Evolutionary conservation across 2,888 invertebrate species (phyloP), one percentile per base, ranked within the genome.

Genomic region (Agonum fuliginosum): DNA sequence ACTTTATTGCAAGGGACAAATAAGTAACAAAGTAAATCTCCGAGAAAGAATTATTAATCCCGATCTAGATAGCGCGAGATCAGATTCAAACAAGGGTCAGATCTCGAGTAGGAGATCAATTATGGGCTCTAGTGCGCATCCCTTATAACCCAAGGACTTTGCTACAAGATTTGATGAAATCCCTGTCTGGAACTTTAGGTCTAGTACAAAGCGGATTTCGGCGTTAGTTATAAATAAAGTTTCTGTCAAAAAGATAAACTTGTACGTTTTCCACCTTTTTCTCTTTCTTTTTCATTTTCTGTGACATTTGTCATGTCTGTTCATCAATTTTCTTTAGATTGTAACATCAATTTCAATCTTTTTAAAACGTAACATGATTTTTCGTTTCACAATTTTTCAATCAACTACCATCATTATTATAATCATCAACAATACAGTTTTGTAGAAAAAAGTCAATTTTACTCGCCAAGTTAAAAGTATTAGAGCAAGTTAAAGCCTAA

Each of bases 171-270:
- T 37, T 54, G 54, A 54, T 54, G 24, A 54, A 54, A 54, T 54
- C 54, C 54, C n/a, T n/a, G 27, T n/a, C 22, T 22, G 22, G 10
- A 51, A 20, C 51, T n/a, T 51, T 22, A 3, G 12, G 5, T 10
- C 12, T n/a, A 54, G n/a, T 12, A 54, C 54, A 54, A 22, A 54
- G 24, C 54, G 54, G 54, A 24, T 54, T 54, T 54, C 22, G 22
- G 12, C 54, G 54, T 5, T 54, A 22, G 54, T 54, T 54, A 24
- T 54, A 54, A 54, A 54, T 54, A 54, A 24, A n/a, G 54, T 51
- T 51, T n/a, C 54, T 22, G 22, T 54, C 54, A 54, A 54, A 54
- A 54, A 54, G 27, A 54, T 54, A 54, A 54, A 54, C 54, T 24
- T 54, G 12, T 54, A 12, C 22, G 20, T 22, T 54, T 54, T 54